Percentiles rank a stretch among this genome's conserved stretches.
These are phyloP conservation scores for Xanthia togata DNA, from an alignment of 2,888 invertebrate genomes.

Conservation along the genomic window DNA sequence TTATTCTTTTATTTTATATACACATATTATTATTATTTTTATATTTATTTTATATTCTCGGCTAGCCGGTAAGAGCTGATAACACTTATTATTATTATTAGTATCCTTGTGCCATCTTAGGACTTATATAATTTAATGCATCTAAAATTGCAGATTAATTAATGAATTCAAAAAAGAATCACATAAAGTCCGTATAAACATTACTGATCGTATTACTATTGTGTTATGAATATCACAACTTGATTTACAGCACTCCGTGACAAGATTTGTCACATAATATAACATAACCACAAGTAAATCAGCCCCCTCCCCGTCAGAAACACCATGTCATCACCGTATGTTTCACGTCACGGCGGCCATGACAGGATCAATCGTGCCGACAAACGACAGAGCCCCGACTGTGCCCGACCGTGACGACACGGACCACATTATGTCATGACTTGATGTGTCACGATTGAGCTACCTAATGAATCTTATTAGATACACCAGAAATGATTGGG, in stretches of 20 bases:
- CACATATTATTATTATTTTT: too few relatives aligned
- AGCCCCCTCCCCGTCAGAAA: slow-evolving; percentile 16
- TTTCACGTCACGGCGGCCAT: slow-evolving; percentile 57
- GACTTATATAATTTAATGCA: background rate
- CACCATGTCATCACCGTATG: slow-evolving; percentile 44
- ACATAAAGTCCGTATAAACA: background rate
- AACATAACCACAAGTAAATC: slow-evolving; percentile 21
- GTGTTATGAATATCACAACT: background rate
- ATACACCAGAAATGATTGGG: slow-evolving; percentile 36
- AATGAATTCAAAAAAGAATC: background rate
- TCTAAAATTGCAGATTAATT: background rate
- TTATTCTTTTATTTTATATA: too few relatives aligned
- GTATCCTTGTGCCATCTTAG: background rate
- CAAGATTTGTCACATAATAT: slow-evolving; percentile 10
- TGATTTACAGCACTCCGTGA: background rate
- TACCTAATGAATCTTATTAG: slow-evolving; percentile 55
- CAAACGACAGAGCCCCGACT: slow-evolving; percentile 55
- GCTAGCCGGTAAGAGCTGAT: too few relatives aligned
- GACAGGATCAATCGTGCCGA: slow-evolving; percentile 68
- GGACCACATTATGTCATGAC: slow-evolving; percentile 48
- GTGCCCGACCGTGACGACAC: slow-evolving; percentile 39
- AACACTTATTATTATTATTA: background rate
- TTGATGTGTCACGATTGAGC: slow-evolving; percentile 62
- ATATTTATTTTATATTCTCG: too few relatives aligned
- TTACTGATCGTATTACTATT: background rate